Evolutionary conservation across 2,797 vertebrate genomes (phyloP).

Genomic region (Phoebastria nigripes): DNA sequence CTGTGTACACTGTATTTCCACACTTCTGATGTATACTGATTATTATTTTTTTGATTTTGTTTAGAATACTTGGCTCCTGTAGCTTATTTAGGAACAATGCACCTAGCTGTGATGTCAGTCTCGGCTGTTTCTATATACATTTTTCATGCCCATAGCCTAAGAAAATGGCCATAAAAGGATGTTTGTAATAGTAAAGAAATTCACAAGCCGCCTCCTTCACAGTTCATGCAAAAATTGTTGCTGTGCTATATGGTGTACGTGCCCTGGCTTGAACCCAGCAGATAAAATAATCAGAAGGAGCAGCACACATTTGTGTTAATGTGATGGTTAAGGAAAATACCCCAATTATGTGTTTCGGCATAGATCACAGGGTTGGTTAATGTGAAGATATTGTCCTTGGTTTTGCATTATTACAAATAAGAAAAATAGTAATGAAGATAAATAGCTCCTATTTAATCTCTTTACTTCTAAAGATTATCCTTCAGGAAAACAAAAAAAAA

Average conservation of each 20-base stretch:
- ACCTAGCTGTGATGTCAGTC: neutral
- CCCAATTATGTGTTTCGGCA: neutral
- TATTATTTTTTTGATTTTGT: neutral
- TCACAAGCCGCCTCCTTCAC: neutral
- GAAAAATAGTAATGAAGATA: neutral
- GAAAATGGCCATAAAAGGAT: neutral
- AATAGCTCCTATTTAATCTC: neutral
- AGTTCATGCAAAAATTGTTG: neutral
- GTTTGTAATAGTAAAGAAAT: neutral
- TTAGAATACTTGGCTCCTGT: neutral
- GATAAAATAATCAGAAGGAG: neutral
- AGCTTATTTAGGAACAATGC: neutral
- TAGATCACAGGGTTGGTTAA: neutral
- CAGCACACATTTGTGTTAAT: rapidly evolving
- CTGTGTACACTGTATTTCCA: neutral
- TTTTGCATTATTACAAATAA: neutral
- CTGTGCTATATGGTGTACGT: rapidly evolving
- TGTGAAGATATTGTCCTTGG: neutral
- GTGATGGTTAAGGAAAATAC: neutral
- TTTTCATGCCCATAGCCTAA: neutral
- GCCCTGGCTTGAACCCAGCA: neutral
- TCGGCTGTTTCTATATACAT: neutral
- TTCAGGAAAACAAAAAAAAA: neutral
- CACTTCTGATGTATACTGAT: neutral
- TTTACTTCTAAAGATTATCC: neutral